Evolutionary conservation across 2,113 vertebrate genomes (phyloP).

Genomic region (Oreamnos americanus): DNA sequence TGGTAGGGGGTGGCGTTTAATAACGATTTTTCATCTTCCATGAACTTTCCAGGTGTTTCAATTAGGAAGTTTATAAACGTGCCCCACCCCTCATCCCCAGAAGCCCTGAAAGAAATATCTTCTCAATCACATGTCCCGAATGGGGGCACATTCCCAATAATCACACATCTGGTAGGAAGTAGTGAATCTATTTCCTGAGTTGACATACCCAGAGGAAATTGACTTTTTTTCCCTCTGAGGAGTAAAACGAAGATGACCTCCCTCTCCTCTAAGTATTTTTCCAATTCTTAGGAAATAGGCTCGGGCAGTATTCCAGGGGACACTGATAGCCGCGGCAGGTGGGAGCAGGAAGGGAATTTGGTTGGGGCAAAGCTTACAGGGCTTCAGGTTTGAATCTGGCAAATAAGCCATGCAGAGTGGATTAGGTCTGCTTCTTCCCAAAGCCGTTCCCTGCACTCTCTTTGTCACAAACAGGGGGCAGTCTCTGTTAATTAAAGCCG

Average conservation of each 20-base stretch:
- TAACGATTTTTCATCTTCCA: not conserved
- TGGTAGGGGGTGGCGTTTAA: not conserved
- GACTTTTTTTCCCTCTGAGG: not conserved
- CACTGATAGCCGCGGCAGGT: not conserved
- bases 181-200: not conserved
- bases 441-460: slow-evolving; percentile 28
- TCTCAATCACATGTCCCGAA: not conserved
- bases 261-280: not conserved
- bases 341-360: not conserved
- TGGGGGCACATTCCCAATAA: not conserved
- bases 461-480: slow-evolving; percentile 68
- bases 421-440: not conserved
- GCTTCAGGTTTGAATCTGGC: not conserved
- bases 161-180: not conserved
- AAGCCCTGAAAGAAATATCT: not conserved
- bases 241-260: not conserved
- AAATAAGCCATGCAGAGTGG: not conserved
- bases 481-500: slow-evolving; percentile 71
- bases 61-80: not conserved
- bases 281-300: not conserved
- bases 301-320: too few species aligned
- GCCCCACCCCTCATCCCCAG: rapidly evolving
- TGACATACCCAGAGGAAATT: not conserved
- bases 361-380: not conserved
- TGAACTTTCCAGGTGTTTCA: slow-evolving; percentile 19